Percentiles rank a stretch among this genome's conserved stretches.
Conservation (phyloP, 2,888 invertebrate genomes). For the Tyria jacobaeae region DNA sequence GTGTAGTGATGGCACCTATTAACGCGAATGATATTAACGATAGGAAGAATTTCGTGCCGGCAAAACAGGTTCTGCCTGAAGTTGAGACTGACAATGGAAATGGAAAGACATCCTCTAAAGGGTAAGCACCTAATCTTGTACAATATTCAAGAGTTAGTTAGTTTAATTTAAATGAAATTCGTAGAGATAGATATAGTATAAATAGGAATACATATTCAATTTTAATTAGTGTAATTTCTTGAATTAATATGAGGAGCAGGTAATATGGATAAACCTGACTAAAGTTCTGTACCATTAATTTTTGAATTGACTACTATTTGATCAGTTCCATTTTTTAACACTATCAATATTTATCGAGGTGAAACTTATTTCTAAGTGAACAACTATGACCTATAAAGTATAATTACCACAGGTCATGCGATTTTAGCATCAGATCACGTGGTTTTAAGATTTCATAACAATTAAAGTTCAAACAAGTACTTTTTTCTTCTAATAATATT, state of each 20-base stretch:
- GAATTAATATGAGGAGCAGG: background rate
- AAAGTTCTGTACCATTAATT: background rate
- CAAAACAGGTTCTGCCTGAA: conserved; percentile 75
- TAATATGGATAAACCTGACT: background rate
- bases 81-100: conserved; percentile 71
- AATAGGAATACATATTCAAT: too few species aligned
- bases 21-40: conserved; percentile 72
- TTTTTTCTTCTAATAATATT: background rate
- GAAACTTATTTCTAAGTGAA: background rate
- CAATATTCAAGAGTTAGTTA: background rate
- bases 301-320: background rate
- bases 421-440: background rate
- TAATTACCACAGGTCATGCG: background rate
- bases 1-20: conserved; percentile 80
- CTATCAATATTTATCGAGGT: too few species aligned
- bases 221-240: background rate
- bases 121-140: conserved; percentile 55
- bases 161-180: background rate
- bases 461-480: background rate
- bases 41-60: conserved; percentile 63
- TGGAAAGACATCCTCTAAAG: conserved; percentile 40
- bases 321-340: background rate
- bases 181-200: too few species aligned
- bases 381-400: too few species aligned
- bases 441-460: background rate